Evolutionary conservation across 2,113 vertebrate species (phyloP).

Genomic region (Callaeas wilsoni): DNA sequence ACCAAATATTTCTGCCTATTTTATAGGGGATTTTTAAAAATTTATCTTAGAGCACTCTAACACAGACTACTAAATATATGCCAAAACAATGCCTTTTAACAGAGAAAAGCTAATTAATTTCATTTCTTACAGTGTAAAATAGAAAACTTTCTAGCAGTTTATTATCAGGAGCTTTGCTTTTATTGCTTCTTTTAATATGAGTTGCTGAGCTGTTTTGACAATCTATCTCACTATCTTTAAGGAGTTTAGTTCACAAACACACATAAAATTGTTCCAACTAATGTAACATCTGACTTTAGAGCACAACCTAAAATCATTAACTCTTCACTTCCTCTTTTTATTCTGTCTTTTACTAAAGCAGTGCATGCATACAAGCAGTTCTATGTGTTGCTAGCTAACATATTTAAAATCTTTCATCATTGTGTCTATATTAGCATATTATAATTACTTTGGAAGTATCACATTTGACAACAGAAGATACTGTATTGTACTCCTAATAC

Average conservation of each 20-base stretch:
- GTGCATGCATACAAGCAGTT: neutral
- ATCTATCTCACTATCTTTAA: neutral
- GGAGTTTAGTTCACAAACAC: neutral
- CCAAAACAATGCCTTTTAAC: neutral
- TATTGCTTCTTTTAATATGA: neutral
- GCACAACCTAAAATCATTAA: neutral
- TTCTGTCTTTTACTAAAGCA: neutral
- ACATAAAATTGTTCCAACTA: neutral
- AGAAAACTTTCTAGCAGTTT: neutral
- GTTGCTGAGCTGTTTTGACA: neutral
- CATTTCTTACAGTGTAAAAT: neutral
- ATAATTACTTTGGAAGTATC: neutral
- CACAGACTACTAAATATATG: neutral
- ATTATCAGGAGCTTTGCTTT: neutral
- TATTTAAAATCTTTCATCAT: neutral
- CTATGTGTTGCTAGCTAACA: neutral
- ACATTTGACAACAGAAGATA: neutral
- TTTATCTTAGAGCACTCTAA: neutral
- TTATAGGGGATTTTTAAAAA: neutral
- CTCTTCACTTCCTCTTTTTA: neutral
- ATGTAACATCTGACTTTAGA: neutral
- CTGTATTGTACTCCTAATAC: neutral
- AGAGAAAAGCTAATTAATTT: neutral
- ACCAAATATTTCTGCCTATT: neutral
- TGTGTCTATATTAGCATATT: neutral